phyloP scores from a whole-genome alignment of 2,113 vertebrate genomes.

The Catharus bicknelli region DNA sequence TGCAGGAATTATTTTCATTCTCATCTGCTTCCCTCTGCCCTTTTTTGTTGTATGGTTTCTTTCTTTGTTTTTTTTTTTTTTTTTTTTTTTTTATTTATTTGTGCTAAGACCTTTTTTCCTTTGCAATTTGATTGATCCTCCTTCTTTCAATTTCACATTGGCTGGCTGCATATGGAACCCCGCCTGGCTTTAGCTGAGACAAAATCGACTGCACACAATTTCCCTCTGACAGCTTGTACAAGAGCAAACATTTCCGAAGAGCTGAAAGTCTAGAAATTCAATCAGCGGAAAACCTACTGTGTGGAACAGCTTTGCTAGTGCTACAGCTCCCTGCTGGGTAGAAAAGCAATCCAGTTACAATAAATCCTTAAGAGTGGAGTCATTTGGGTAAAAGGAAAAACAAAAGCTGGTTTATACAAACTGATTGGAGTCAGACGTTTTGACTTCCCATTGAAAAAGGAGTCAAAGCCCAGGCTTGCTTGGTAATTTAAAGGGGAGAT shows the following conservation, averaged over 20 bases:
- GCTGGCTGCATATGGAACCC: conserved; percentile 58
- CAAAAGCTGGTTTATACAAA: conserved; percentile 74
- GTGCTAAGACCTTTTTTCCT: conserved; percentile 1
- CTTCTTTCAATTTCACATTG: conserved; percentile 44
- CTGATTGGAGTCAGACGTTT: conserved; percentile 72
- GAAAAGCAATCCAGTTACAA: conserved; percentile 75
- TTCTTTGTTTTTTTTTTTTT: background rate
- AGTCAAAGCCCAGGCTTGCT: conserved; percentile 52
- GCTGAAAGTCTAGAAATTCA: conserved; percentile 73
- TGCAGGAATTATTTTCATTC: background rate
- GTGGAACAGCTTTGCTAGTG: conserved; percentile 70
- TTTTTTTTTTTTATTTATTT: background rate
- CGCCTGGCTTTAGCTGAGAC: conserved; percentile 48
- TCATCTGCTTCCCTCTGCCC: background rate
- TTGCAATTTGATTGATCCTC: conserved; percentile 54
- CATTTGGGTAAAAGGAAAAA: conserved; percentile 75
- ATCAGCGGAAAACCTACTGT: conserved; percentile 71
- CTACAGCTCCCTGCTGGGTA: conserved; percentile 71
- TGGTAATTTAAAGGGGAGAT: conserved; percentile 65
- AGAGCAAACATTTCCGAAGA: conserved; percentile 74
- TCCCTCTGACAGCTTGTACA: conserved; percentile 70
- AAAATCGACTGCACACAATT: conserved; percentile 64
- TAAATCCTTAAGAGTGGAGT: conserved; percentile 74
- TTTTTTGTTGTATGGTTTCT: background rate
- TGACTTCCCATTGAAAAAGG: conserved; percentile 69